phyloP scores from a whole-genome alignment of 2,797 vertebrate species.

The Gallinago stenura region DNA sequence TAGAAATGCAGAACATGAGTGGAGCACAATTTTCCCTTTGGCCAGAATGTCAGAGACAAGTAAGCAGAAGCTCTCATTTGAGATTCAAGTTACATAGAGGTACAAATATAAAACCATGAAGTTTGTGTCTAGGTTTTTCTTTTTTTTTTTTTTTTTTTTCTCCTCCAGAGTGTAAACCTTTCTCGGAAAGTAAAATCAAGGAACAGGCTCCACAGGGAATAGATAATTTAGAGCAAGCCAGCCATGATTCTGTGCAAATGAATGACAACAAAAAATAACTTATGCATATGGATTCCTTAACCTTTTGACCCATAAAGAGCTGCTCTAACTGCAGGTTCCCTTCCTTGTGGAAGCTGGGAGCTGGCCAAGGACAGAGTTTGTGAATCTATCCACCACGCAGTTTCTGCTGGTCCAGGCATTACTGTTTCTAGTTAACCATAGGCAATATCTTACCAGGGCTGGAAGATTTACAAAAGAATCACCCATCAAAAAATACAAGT shows the following conservation, averaged over 20 bases:
- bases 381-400: background rate
- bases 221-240: background rate
- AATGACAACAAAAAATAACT: background rate
- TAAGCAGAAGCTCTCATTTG: background rate
- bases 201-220: background rate
- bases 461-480: background rate
- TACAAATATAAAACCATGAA: background rate
- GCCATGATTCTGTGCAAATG: background rate
- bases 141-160: background rate
- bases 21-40: background rate
- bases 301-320: background rate
- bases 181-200: background rate
- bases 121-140: background rate
- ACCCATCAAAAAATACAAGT: background rate
- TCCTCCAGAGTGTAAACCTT: background rate
- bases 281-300: background rate
- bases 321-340: background rate
- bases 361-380: background rate
- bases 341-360: background rate
- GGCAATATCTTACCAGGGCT: background rate
- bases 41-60: background rate
- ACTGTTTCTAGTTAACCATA: background rate
- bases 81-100: background rate
- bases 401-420: background rate
- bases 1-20: accelerated